Evolutionary conservation across 2,113 vertebrate genomes (phyloP).

Genomic region (Mellivora capensis): DNA sequence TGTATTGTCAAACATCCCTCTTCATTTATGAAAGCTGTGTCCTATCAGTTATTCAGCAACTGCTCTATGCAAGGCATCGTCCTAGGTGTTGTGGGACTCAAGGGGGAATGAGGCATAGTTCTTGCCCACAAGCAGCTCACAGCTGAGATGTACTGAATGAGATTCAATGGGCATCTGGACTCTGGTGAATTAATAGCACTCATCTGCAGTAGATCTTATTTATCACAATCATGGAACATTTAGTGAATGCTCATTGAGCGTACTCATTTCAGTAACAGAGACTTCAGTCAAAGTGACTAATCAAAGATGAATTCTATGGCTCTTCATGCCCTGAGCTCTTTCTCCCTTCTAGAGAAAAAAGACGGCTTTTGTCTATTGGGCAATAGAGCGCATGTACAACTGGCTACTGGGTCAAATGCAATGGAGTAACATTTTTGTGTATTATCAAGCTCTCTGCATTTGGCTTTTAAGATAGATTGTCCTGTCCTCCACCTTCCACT

Average conservation of each 20-base stretch:
- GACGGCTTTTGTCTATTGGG: neutral
- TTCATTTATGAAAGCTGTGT: neutral
- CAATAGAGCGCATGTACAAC: neutral
- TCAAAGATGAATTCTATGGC: conserved; percentile 9
- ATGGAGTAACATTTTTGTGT: neutral
- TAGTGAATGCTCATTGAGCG: conserved; percentile 37
- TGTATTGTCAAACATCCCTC: neutral
- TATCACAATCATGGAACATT: neutral
- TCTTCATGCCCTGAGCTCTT: neutral
- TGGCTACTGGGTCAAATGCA: neutral
- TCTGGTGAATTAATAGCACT: neutral
- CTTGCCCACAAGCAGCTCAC: neutral
- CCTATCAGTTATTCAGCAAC: neutral
- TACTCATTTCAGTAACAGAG: conserved; percentile 34
- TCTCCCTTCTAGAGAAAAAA: neutral
- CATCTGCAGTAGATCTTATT: conserved; percentile 10
- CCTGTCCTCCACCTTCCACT: too few species aligned
- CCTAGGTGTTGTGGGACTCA: neutral
- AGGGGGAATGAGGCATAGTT: neutral
- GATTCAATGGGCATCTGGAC: neutral
- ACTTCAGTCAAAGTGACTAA: conserved; percentile 15
- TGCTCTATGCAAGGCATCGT: neutral
- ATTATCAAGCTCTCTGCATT: neutral
- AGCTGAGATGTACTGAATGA: neutral
- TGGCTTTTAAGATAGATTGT: neutral